Conservation (phyloP, 2,113 vertebrate genomes). For the Aythya baeri region DNA sequence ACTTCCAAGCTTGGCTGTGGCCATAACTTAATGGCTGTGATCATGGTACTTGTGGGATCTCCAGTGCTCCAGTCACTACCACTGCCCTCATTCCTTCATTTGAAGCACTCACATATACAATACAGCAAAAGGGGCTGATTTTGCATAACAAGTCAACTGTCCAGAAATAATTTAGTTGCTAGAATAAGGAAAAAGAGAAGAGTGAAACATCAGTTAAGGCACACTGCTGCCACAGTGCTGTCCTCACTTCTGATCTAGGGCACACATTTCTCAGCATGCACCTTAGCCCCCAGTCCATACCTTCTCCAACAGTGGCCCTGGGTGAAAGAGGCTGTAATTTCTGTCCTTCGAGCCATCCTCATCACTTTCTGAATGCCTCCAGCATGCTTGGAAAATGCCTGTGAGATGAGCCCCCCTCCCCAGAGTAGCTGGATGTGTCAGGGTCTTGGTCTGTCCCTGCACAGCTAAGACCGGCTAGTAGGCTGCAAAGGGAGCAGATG, state of each 20-base stretch:
- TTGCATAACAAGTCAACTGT: background rate
- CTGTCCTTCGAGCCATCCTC: background rate
- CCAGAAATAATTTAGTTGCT: background rate
- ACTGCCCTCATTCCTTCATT: background rate
- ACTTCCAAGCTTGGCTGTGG: background rate
- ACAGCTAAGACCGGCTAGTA: fast-evolving
- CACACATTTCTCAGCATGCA: background rate
- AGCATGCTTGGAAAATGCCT: background rate
- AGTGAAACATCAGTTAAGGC: background rate
- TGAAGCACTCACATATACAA: background rate
- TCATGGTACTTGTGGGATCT: fast-evolving
- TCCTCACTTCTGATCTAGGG: background rate
- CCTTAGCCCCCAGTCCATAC: background rate
- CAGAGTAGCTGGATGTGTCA: fast-evolving
- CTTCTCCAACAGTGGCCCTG: background rate
- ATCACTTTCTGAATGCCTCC: background rate
- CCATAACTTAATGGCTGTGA: background rate
- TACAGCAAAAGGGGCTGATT: background rate
- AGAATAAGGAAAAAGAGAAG: background rate
- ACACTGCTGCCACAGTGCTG: fast-evolving
- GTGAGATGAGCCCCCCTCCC: background rate
- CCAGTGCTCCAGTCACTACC: fast-evolving
- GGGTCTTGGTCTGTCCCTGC: fast-evolving
- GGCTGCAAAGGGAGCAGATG: background rate
- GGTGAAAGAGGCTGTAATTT: fast-evolving